Conservation (phyloP, 1,140 invertebrate genomes). For the Pseudomyrmex pallidus region DNA sequence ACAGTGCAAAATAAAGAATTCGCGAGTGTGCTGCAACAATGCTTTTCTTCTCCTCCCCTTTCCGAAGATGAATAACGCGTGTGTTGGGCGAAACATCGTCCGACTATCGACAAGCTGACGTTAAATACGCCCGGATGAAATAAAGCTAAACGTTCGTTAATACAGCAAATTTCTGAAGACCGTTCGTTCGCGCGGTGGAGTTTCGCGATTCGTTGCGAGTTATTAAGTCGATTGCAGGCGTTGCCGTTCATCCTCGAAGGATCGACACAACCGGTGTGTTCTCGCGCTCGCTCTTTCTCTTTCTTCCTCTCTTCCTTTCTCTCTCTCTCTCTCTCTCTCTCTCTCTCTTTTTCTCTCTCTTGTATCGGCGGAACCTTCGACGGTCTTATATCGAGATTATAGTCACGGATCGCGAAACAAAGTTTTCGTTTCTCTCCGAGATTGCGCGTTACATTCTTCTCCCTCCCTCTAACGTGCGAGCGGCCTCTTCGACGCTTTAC, state of each 20-base stretch:
- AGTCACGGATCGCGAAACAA: slow-evolving; percentile 63
- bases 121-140: slow-evolving; percentile 26
- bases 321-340: neutral
- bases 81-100: slow-evolving; percentile 1
- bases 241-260: slow-evolving; percentile 9
- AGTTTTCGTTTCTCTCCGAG: slow-evolving; percentile 48
- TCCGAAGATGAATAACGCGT: slow-evolving; percentile 22
- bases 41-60: neutral
- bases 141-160: slow-evolving; percentile 30
- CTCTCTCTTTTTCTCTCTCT: neutral
- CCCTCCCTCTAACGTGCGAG: slow-evolving; percentile 22
- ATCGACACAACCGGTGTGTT: slow-evolving; percentile 14
- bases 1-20: slow-evolving; percentile 43
- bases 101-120: neutral
- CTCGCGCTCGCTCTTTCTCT: neutral
- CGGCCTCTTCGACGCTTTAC: slow-evolving; percentile 68
- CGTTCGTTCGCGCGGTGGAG: neutral
- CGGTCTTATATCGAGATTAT: slow-evolving; percentile 59
- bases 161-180: slow-evolving; percentile 14
- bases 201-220: slow-evolving; percentile 48
- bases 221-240: slow-evolving; percentile 40
- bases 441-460: slow-evolving; percentile 4
- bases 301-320: neutral
- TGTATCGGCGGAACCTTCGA: slow-evolving; percentile 7
- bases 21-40: neutral